Evolutionary conservation across 2,797 vertebrate genomes (phyloP), one percentile per base, ranked within the genome.

Genomic region (Mormyrops boulengeri): DNA sequence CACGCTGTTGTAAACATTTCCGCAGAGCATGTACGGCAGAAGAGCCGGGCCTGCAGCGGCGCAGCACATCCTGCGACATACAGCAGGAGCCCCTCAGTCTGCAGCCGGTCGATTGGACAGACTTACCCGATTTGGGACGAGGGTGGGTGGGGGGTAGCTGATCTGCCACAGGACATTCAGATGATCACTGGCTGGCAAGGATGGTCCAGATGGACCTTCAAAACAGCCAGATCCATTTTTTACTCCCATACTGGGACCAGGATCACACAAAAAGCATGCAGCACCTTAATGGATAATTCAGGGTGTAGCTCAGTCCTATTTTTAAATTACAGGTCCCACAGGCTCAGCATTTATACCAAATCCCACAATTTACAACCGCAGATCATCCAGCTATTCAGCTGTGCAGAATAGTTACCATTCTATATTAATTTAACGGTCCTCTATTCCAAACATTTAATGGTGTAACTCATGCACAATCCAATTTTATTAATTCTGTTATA

Each of bases 1-100:
- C 93, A 92, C 92, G 90, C 94, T 92, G 93, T 89, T 93, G 96
- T 98, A 98, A 98, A 99, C 97, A 98, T 92, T 90, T 96, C 96
- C 95, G 93, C 92, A 62, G 91, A 89, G 93, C 94, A 95, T 93
- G 95, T 93, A 94, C 90, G 94, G 94, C 95, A 95, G 95, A 92
- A 93, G 85, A 93, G 87, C 91, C 49, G 92, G 93, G 57, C 53
- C 91, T 87, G 55, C 30, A 34, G 84, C 84, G 92, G 92, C 89
- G 4, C 90, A 91, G 69, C 62, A 93, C 88, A 88, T 93, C 93
- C 89, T 91, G 2, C 14, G 55, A 89, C 89, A 90, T 92, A 92
- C 90, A 94, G 93, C 52, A 92, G 53, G 0, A 91, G 91, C 88
- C 91, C 92, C 94, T 95, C 94, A 94, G 94, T 94, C 95, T 93